These are phyloP conservation scores for Holothuria scabra DNA, from an alignment of 53 echinoderm and acorn worm species.

Conservation along the genomic window DNA sequence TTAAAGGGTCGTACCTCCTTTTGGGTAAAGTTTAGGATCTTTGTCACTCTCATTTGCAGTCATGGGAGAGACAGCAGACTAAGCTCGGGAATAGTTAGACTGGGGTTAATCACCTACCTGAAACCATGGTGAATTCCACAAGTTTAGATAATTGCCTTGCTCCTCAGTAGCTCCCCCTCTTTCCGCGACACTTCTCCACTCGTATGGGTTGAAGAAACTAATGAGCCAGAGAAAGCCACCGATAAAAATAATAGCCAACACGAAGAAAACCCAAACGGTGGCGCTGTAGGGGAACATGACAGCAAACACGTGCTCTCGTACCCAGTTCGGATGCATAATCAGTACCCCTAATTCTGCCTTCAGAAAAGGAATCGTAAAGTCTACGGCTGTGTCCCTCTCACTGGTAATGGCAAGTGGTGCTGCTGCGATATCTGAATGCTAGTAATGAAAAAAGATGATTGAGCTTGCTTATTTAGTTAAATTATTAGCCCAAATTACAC, in stretches of 20 bases:
- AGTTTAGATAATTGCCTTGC: conserved; percentile 74
- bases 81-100: not conserved
- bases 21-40: not conserved
- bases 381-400: conserved; percentile 73
- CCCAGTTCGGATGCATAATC: conserved; percentile 88
- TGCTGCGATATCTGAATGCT: conserved; percentile 91
- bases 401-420: conserved; percentile 86
- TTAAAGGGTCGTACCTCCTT: not conserved
- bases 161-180: conserved; percentile 63
- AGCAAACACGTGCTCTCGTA: conserved; percentile 86
- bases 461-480: too few relatives aligned
- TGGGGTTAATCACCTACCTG: conserved; percentile 7
- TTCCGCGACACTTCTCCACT: conserved; percentile 59
- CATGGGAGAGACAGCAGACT: not conserved
- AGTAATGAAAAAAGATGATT: not conserved
- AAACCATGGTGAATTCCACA: conserved; percentile 84
- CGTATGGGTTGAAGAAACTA: conserved; percentile 69
- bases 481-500: too few relatives aligned
- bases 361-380: conserved; percentile 85
- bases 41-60: not conserved
- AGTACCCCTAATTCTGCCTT: conserved; percentile 82
- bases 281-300: conserved; percentile 80
- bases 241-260: conserved; percentile 67
- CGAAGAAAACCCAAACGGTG: conserved; percentile 78
- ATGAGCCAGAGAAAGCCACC: conserved; percentile 65